Evolutionary conservation across 2,113 vertebrate species (phyloP).

Genomic region (Geothlypis trichas): DNA sequence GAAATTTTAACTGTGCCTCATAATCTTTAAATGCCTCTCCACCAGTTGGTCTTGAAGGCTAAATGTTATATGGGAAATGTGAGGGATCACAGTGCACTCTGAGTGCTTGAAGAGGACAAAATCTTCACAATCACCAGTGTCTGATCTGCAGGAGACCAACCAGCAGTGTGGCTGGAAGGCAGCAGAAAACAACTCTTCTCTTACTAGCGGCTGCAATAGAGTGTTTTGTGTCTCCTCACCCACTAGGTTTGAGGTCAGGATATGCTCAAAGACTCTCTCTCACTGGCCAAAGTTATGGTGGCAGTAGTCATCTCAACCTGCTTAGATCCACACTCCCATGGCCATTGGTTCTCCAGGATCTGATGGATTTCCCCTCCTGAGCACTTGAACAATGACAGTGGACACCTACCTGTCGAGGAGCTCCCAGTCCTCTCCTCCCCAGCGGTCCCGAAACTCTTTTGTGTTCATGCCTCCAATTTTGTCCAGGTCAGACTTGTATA

Average conservation of each 20-base stretch:
- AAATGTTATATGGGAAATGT: not conserved
- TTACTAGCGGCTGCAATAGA: not conserved
- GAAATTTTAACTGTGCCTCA: not conserved
- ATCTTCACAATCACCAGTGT: not conserved
- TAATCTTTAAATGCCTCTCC: not conserved
- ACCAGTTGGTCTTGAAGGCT: not conserved
- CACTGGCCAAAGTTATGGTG: not conserved
- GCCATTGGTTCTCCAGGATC: not conserved
- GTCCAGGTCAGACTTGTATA: slow-evolving; percentile 95
- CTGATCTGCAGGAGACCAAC: not conserved
- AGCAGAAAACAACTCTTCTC: not conserved
- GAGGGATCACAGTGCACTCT: not conserved
- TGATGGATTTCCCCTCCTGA: not conserved
- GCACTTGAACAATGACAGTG: not conserved
- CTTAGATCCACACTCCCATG: not conserved
- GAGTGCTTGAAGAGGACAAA: not conserved
- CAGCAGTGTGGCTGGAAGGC: not conserved
- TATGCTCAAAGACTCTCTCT: not conserved
- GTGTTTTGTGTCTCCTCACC: not conserved
- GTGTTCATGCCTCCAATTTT: slow-evolving; percentile 95
- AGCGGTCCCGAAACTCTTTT: slow-evolving; percentile 86
- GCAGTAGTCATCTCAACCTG: not conserved
- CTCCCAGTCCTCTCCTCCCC: slow-evolving; percentile 99
- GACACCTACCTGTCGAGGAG: slow-evolving; percentile 88
- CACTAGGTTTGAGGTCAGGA: not conserved